Base-by-base conservation (phyloP, 2,113 vertebrate genomes). In the Callorhinus ursinus region DNA sequence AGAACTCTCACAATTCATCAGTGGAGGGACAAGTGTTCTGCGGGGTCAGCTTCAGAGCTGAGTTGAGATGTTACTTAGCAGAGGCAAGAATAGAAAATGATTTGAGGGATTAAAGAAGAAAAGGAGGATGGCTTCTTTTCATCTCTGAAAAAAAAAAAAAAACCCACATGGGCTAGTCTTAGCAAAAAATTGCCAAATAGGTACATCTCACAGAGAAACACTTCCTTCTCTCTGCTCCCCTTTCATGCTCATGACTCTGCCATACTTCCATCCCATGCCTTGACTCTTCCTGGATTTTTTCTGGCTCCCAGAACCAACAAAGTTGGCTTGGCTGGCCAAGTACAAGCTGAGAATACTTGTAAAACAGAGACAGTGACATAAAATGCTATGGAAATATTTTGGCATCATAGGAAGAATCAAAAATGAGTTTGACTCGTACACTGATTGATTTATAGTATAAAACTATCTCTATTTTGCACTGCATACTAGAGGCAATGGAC, bases 321-420 rank as follows among this genome's bases (percentile, higher is more conserved):
- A 59, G 72, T 51, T 71, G 71, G 39, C 39, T 31, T 61, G 21
- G 26, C 3, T 51, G 39, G 55, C 49, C 46, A 79, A 74, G 7
- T 6, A 57, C 42, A 71, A 61, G 21, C 19, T 59, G 5, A 61
- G 39, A 31, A 97, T 28, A 94, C n/a, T 82, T 36, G 74, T 14
- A 65, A 86, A 72, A 36, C 31, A 95, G 31, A 33, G 67, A 36
- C 24, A 42, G 18, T 39, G 53, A 57, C 28, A 71, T 80, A 36
- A 59, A 87, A 53, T 59, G 46, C 15, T 12, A 26, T 26, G 16
- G 53, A 69, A 84, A 86, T 83, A 90, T 39, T 92, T 77, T 71
- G 31, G 39, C n/a, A 42, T 63, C n/a, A 67, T 9, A n/a, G 87
- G 42, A 96, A 95, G 95, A 92, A 74, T 39, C 24, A 74, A 95